phyloP scores from a whole-genome alignment of 2,888 invertebrate genomes.

The Dimorphilus gyrociliatus region DNA sequence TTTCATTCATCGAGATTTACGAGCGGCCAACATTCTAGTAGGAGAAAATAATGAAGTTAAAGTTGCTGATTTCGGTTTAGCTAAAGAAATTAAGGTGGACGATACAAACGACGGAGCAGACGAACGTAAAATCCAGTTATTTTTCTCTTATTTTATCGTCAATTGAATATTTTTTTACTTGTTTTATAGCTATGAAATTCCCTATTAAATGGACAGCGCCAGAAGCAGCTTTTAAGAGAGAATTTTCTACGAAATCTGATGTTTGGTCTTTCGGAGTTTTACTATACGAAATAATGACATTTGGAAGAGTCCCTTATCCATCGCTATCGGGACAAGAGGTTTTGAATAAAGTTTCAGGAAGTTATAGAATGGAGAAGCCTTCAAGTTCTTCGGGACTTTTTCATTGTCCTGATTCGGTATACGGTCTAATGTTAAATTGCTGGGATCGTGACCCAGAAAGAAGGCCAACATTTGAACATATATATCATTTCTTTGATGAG shows the following conservation, averaged over 20 bases:
- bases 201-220: conserved; percentile 98
- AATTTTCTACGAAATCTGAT: conserved; percentile 94
- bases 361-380: conserved; percentile 93
- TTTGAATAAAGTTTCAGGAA: conserved; percentile 83
- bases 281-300: conserved; percentile 89
- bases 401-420: conserved; percentile 73
- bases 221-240: conserved; percentile 80
- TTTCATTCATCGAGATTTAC: conserved; percentile 32
- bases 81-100: conserved; percentile 15
- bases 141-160: too few relatives aligned
- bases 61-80: conserved; percentile 37
- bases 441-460: conserved; percentile 56
- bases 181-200: conserved; percentile 60
- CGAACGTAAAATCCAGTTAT: conserved; percentile 30
- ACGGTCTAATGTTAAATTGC: conserved; percentile 60
- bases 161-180: too few relatives aligned
- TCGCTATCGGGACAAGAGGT: conserved; percentile 47
- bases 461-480: conserved; percentile 87
- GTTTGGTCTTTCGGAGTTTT: conserved; percentile 96
- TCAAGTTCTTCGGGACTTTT: conserved; percentile 32
- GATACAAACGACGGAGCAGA: conserved; percentile 26
- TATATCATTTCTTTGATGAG: conserved; percentile 34
- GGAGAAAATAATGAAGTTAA: conserved; percentile 31
- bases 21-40: conserved; percentile 37
- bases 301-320: conserved; percentile 92